Evolutionary conservation across 1,140 invertebrate species (phyloP), one percentile per base, ranked within the genome.

Genomic region (Zelostemma sp.): DNA sequence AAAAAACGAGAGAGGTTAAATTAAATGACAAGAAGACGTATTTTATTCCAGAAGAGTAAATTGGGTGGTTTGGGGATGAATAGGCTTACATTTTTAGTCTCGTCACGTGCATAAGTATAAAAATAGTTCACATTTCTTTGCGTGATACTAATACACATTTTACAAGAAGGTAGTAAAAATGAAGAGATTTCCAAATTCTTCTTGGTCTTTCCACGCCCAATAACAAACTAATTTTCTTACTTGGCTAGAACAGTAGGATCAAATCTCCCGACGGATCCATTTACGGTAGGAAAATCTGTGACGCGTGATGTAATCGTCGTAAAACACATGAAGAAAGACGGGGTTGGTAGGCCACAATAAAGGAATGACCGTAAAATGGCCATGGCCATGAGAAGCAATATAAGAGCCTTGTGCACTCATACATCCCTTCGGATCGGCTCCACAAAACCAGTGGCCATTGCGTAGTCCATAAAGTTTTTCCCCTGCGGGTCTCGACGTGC

Each of bases 381-480:
- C 48, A 61, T 58, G 65, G 50, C 63, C 49, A 51, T 63, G 38
- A 54, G 48, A 71, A 55, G 70, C 65, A 65, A 62, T 72, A 72
- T 62, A 68, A 69, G 66, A 59, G 68, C 55, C 40, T 41, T 6
- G 21, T 40, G 6, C 8, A 40, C 33, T 49, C 61, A 35, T 64
- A 43, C 71, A 47, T 59, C 49, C 28, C 54, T 57, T 50, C 33
- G 51, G 43, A 67, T 50, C 53, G 48, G 46, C 67, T 73, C 54
- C 11, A 40, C 35, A 40, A 15, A 40, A 40, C 35, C 62, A 72
- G 49, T 66, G 62, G 64, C 69, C 62, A 64, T 66, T 58, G 70
- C 68, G 59, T 54, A 72, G 69, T 66, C 76, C 73, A 79, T 79
- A 79, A 76, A 79, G 58, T 77, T 77, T 69, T 43, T 38, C 50